Base-by-base conservation (phyloP, 2,888 invertebrate genomes). In the Pachydiplax longipennis region DNA sequence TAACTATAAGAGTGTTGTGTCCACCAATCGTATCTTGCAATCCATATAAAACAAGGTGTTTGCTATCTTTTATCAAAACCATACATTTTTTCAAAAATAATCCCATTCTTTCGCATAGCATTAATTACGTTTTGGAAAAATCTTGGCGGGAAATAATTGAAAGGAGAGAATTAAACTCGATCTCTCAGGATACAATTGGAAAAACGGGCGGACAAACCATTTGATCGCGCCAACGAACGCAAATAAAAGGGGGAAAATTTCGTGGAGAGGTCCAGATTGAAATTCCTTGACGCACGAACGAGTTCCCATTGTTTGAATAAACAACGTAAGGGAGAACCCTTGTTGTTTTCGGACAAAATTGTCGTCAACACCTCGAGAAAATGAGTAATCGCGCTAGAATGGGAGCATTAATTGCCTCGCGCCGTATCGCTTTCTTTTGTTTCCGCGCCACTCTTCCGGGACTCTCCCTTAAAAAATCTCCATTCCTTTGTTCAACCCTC, bases 401-500 rank as follows among this genome's bases (percentile, higher is more conserved):
- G 22, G 35, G 13, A 37, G 87, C 61, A 87, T 87, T 87, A 87
- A 87, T 87, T 87, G 87, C 87, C 65, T 61, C 53, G 37, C 87
- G 87, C 87, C 61, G 87, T n/a, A 61, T 61, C 61, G 65, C 37
- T 31, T 87, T 61, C 87, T 87, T 87, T 87, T 87, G 87, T 87
- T 87, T 65, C 90, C 90, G n/a, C 91, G 81, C 91, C 90, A 83
- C 90, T 80, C 90, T 40, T 82, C 65, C 91, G 87, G 90, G 53
- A 31, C 90, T 73, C 91, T 91, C 81, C 80, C 90, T 90, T 44
- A 40, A 81, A 73, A 73, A 73, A 31, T 73, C 73, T 48, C 83
- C 87, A 91, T 90, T 91, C 90, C 90, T 91, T 90, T 90, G 90
- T 87, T 91, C 80, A 65, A 80, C 87, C 90, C 91, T 91, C 90